A percentile compares a stretch with the other conserved stretches of the same genome.
phyloP scores from a whole-genome alignment of 2,797 vertebrate genomes.

The Peromyscus eremicus region DNA sequence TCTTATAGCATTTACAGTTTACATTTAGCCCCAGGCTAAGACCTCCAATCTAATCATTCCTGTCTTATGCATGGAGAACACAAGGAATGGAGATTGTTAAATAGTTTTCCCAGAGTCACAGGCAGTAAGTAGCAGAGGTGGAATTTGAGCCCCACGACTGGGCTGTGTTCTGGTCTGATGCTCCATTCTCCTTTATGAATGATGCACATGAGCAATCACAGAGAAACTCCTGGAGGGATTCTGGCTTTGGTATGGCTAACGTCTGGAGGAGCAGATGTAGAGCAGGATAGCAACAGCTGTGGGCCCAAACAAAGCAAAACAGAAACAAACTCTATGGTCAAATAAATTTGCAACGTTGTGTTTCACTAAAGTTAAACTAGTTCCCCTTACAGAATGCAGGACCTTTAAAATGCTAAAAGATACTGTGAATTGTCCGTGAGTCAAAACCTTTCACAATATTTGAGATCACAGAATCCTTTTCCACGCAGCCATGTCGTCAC shows the following conservation, averaged over 20 bases:
- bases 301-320: conserved; percentile 8
- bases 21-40: neutral
- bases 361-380: conserved; percentile 13
- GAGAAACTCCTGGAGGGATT: neutral
- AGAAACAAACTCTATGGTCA: conserved; percentile 3
- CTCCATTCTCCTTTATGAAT: neutral
- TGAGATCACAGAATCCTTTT: conserved; percentile 1
- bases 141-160: neutral
- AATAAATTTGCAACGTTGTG: conserved; percentile 3
- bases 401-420: neutral
- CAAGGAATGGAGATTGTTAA: neutral
- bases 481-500: neutral
- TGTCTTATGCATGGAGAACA: neutral
- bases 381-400: neutral
- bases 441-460: neutral
- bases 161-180: neutral
- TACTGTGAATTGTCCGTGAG: neutral
- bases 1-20: neutral
- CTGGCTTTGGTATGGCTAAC: conserved; percentile 7
- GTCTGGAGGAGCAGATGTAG: neutral
- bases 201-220: neutral
- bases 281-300: neutral
- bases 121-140: neutral
- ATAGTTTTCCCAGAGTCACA: neutral
- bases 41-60: neutral